Conservation (phyloP, 2,888 invertebrate genomes). For the Pocota personata region DNA sequence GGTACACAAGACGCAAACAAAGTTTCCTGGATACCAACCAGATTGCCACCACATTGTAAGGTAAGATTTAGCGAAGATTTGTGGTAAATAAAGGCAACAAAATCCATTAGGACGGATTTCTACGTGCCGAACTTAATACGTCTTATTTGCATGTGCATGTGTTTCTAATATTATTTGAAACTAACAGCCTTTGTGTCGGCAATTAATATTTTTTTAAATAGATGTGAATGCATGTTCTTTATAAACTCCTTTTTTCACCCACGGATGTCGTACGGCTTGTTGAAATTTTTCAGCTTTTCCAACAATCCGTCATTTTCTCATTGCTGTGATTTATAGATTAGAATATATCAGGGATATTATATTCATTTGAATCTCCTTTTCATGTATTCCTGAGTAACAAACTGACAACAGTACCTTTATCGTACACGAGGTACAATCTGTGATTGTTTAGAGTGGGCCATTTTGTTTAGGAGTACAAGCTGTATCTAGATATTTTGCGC, state of each 20-base stretch:
- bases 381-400: too few species aligned
- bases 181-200: background rate
- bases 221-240: background rate
- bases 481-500: too few species aligned
- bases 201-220: background rate
- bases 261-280: too few species aligned
- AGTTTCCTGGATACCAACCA: slow-evolving; percentile 97
- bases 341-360: too few species aligned
- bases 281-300: background rate
- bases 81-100: background rate
- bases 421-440: too few species aligned
- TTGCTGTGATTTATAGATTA: too few species aligned
- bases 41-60: slow-evolving; percentile 94
- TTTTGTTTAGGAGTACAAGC: too few species aligned
- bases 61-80: slow-evolving; percentile 82
- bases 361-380: too few species aligned
- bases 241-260: too few species aligned
- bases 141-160: slow-evolving; percentile 40
- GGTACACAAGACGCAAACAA: slow-evolving; percentile 97
- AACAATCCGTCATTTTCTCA: background rate
- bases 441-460: too few species aligned
- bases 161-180: background rate
- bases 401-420: too few species aligned
- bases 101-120: slow-evolving; percentile 11
- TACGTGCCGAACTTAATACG: background rate